phyloP scores from a whole-genome alignment of 2,888 invertebrate species.

The Eilema sororculum region DNA sequence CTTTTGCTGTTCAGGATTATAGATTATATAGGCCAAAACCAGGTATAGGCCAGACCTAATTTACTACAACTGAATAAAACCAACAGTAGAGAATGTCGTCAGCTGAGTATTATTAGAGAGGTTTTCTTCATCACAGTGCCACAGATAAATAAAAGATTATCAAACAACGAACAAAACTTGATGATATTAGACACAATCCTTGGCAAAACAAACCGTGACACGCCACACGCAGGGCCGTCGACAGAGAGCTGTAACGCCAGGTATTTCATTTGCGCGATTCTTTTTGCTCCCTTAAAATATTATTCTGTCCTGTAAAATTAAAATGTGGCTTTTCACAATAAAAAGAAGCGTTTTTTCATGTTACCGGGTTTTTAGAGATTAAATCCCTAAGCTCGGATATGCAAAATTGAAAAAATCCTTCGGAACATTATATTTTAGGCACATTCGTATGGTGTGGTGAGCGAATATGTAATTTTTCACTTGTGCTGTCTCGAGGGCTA shows the following conservation, averaged over 20 bases:
- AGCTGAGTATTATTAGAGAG: background rate
- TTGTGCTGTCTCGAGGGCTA: conserved; percentile 16
- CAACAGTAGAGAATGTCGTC: background rate
- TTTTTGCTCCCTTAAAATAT: conserved; percentile 32
- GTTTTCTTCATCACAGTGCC: background rate
- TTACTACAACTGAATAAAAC: background rate
- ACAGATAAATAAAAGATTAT: background rate
- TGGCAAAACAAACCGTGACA: conserved; percentile 2
- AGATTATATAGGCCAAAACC: too few species aligned
- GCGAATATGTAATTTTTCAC: conserved; percentile 24
- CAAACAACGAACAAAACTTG: background rate
- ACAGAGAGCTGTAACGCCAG: background rate
- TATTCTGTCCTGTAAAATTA: conserved; percentile 39
- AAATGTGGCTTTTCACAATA: conserved; percentile 54
- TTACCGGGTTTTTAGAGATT: conserved; percentile 53
- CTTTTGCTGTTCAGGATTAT: too few species aligned
- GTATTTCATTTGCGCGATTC: conserved; percentile 23
- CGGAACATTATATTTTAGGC: conserved; percentile 34
- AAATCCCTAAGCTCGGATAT: conserved; percentile 57
- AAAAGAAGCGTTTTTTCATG: conserved; percentile 45
- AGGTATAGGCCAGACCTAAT: background rate
- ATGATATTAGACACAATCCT: background rate
- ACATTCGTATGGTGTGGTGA: conserved; percentile 21
- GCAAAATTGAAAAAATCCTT: conserved; percentile 58
- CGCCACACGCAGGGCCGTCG: conserved; percentile 8